A percentile compares a stretch with the other conserved stretches of the same genome.
These are phyloP conservation scores for Spodoptera exigua DNA, from an alignment of 2,888 invertebrate genomes.

Conservation along the genomic window DNA sequence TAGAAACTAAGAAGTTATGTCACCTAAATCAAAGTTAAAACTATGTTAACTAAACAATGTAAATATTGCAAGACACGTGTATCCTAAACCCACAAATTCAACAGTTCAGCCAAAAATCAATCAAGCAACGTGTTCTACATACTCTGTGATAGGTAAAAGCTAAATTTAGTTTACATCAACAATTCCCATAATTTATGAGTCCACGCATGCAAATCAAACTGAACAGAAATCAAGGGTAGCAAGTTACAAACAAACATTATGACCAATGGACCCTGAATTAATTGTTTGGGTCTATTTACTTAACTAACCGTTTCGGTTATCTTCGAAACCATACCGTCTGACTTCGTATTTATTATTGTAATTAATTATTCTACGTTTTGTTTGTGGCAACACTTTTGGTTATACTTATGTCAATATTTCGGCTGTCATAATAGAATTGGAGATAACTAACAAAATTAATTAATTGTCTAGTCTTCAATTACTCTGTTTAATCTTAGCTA, in stretches of 20 bases:
- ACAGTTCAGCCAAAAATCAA: slow-evolving; percentile 13
- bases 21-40: too few relatives aligned
- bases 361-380: slow-evolving; percentile 67
- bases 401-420: slow-evolving; percentile 40
- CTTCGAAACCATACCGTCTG: slow-evolving; percentile 81
- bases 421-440: slow-evolving; percentile 10
- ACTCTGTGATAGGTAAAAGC: slow-evolving; percentile 34
- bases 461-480: too few relatives aligned
- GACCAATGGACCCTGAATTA: slow-evolving; percentile 87
- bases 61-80: not conserved
- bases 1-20: too few relatives aligned
- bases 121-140: slow-evolving; percentile 10
- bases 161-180: slow-evolving; percentile 34
- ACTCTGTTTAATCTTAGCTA: too few relatives aligned
- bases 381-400: slow-evolving; percentile 39
- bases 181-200: slow-evolving; percentile 49
- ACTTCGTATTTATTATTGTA: slow-evolving; percentile 73
- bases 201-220: slow-evolving; percentile 54
- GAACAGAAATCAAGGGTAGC: slow-evolving; percentile 64
- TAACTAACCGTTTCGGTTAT: slow-evolving; percentile 83
- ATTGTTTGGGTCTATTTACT: slow-evolving; percentile 86
- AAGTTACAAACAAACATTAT: slow-evolving; percentile 85
- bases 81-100: slow-evolving; percentile 25
- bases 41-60: not conserved
- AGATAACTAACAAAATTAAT: not conserved